Percentiles rank a stretch among this genome's conserved stretches.
These are phyloP conservation scores for Hecatera dysodea DNA, from an alignment of 2,888 invertebrate species.

Conservation along the genomic window DNA sequence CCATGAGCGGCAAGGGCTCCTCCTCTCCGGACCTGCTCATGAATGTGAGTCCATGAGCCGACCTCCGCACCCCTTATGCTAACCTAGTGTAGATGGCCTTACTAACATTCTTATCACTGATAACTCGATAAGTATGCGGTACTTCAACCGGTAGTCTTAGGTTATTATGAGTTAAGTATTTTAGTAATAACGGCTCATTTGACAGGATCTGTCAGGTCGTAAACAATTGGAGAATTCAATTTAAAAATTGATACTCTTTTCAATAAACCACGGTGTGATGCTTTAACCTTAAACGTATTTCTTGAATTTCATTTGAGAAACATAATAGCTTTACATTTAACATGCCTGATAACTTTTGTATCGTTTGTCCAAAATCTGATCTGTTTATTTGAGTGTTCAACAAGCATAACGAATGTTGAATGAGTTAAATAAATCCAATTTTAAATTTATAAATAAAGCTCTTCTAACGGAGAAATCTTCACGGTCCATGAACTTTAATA, in stretches of 20 bases:
- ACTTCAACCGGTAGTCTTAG: slow-evolving; percentile 13
- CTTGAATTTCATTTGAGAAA: not conserved
- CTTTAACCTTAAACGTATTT: slow-evolving; percentile 4
- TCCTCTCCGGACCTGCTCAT: slow-evolving; percentile 85
- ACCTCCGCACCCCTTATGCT: slow-evolving; percentile 49
- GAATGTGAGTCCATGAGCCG: slow-evolving; percentile 87
- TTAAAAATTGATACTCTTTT: not conserved
- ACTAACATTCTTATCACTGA: slow-evolving; percentile 60
- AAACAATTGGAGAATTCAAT: slow-evolving; percentile 9
- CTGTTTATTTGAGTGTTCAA: slow-evolving; percentile 33
- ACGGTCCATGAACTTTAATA: slow-evolving; percentile 74
- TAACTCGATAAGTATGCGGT: slow-evolving; percentile 34
- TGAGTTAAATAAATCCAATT: slow-evolving; percentile 34
- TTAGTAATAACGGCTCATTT: not conserved
- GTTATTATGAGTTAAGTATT: slow-evolving; percentile 3
- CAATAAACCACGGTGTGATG: not conserved
- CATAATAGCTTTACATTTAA: not conserved
- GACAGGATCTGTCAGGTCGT: not conserved
- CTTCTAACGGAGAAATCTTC: slow-evolving; percentile 65
- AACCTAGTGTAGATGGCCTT: slow-evolving; percentile 43
- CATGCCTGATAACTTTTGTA: not conserved
- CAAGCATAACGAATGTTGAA: slow-evolving; percentile 48
- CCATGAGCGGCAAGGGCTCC: slow-evolving; percentile 69
- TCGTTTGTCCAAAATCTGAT: not conserved
- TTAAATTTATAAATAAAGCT: slow-evolving; percentile 53